These are phyloP conservation scores for Philereme vetulata DNA, from an alignment of 2,888 invertebrate genomes.

Conservation along the genomic window DNA sequence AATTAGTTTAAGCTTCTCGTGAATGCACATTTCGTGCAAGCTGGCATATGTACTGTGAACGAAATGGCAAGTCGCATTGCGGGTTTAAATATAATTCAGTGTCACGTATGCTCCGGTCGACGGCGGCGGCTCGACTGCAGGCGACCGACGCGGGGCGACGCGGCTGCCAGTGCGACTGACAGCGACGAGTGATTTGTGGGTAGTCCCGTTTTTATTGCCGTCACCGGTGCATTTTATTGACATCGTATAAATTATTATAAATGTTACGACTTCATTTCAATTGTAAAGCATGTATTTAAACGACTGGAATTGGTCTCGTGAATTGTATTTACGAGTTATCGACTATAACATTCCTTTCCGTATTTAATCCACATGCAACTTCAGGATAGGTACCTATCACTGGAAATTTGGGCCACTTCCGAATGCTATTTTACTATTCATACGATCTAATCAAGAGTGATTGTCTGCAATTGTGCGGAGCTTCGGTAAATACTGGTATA, in stretches of 20 bases:
- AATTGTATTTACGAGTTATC: constrained; percentile 9
- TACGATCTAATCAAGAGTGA: background rate
- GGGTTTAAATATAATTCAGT: constrained; percentile 13
- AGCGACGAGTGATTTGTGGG: constrained; percentile 29
- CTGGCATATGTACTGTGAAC: constrained; percentile 3
- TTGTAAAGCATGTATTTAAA: constrained; percentile 11
- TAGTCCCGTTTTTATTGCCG: constrained; percentile 15
- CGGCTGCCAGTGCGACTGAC: constrained; percentile 14
- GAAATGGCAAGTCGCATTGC: constrained; percentile 14
- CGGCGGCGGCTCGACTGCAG: constrained; percentile 2
- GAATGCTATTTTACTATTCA: background rate
- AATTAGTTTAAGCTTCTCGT: background rate
- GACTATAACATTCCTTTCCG: background rate
- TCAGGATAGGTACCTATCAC: background rate
- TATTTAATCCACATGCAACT: background rate
- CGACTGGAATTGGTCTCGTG: constrained; percentile 7
- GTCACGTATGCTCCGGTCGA: constrained; percentile 3
- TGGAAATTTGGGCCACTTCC: background rate
- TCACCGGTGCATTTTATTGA: constrained; percentile 42
- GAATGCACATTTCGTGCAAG: constrained; percentile 13
- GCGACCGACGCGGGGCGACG: background rate
- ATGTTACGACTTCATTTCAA: constrained; percentile 20
- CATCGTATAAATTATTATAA: constrained; percentile 30
- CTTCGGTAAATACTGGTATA: background rate
- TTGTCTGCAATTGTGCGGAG: no score